phyloP scores from a whole-genome alignment of 2,888 invertebrate genomes.

The Megastigmus dorsalis region DNA sequence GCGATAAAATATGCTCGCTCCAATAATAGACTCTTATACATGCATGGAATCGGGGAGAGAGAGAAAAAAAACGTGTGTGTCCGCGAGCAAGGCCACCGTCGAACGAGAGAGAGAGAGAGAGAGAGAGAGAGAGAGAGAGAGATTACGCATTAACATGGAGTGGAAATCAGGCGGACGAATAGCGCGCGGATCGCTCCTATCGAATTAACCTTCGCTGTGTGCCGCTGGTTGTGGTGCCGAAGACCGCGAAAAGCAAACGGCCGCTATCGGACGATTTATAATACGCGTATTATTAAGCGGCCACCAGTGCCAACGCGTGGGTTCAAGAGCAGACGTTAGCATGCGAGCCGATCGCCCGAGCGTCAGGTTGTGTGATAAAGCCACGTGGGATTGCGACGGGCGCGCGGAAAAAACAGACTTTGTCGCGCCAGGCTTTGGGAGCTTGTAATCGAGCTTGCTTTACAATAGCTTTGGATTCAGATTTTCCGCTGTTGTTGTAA shows the following conservation, averaged over 20 bases:
- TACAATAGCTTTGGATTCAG: too few relatives aligned
- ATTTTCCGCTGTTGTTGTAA: too few relatives aligned
- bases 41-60: neutral
- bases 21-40: conserved; percentile 33
- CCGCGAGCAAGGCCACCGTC: neutral
- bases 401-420: too few relatives aligned
- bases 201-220: conserved; percentile 56
- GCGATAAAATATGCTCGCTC: conserved; percentile 23
- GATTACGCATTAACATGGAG: conserved; percentile 13
- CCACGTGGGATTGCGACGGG: neutral
- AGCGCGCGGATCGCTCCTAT: conserved; percentile 41
- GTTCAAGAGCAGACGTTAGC: conserved; percentile 54
- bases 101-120: neutral
- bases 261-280: conserved; percentile 48
- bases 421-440: too few relatives aligned
- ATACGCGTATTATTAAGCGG: conserved; percentile 7
- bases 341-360: neutral
- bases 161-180: conserved; percentile 9
- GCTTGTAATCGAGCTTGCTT: too few relatives aligned
- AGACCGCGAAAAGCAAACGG: too few relatives aligned
- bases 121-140: conserved; percentile 5
- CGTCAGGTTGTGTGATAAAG: too few relatives aligned
- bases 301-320: too few relatives aligned
- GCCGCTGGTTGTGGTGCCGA: neutral
- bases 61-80: neutral